Percentiles rank a stretch among this genome's conserved stretches.
Evolutionary conservation across 2,888 invertebrate genomes (phyloP).

Genomic region (Teleiodes luculella): DNA sequence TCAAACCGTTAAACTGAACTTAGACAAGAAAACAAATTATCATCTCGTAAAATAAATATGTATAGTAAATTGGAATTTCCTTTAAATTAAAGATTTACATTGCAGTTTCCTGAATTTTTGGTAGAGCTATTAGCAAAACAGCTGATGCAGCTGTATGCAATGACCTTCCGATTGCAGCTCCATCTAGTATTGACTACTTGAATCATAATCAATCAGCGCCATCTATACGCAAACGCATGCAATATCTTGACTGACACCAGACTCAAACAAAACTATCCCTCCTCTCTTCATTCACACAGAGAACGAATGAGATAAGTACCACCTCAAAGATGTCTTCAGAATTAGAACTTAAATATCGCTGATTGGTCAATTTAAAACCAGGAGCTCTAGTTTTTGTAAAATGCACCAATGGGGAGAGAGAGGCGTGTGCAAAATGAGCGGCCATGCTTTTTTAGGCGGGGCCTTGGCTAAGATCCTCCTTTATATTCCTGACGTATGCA

Average conservation of each 20-base stretch:
- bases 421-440: conserved; percentile 51
- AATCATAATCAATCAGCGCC: conserved; percentile 54
- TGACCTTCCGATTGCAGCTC: conserved; percentile 23
- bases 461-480: conserved; percentile 65
- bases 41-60: too few species aligned
- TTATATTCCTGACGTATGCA: conserved; percentile 74
- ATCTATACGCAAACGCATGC: conserved; percentile 40
- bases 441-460: conserved; percentile 74
- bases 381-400: conserved; percentile 50
- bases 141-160: conserved; percentile 8
- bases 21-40: too few species aligned
- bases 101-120: too few species aligned
- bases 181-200: conserved; percentile 36
- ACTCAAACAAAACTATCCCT: conserved; percentile 42
- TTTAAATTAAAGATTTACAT: too few species aligned
- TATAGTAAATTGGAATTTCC: too few species aligned
- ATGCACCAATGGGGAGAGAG: conserved; percentile 56
- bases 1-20: too few species aligned
- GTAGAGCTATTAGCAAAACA: too few species aligned
- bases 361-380: conserved; percentile 62
- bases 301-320: conserved; percentile 55
- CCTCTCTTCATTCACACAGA: conserved; percentile 48
- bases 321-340: conserved; percentile 55
- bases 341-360: conserved; percentile 58
- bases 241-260: conserved; percentile 31